phyloP scores from a whole-genome alignment of 2,797 vertebrate species.

The Sciurus carolinensis region DNA sequence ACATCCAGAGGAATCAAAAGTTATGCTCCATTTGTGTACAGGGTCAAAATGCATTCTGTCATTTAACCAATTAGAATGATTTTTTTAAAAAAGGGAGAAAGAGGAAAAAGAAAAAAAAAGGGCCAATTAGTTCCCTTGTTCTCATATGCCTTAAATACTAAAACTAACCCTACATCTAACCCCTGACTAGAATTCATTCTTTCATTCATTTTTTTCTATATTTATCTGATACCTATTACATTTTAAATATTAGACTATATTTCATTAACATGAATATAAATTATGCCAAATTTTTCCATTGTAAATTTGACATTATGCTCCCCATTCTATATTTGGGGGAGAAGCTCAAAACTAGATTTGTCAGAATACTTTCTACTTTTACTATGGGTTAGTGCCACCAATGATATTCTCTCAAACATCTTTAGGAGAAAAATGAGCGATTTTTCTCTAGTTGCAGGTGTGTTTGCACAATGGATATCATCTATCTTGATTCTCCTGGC shows the following conservation, averaged over 20 bases:
- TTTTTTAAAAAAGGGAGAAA: too few species aligned
- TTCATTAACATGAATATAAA: background rate
- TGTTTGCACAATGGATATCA: background rate
- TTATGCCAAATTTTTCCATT: background rate
- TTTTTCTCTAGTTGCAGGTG: background rate
- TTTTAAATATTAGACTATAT: background rate
- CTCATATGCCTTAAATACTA: background rate
- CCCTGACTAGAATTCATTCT: background rate
- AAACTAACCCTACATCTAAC: background rate
- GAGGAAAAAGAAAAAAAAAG: background rate
- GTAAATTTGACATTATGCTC: background rate
- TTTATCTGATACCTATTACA: background rate
- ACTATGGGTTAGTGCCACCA: background rate
- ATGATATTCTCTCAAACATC: background rate
- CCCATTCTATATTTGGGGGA: background rate
- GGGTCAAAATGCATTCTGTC: too few species aligned
- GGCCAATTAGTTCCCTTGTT: background rate
- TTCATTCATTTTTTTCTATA: background rate
- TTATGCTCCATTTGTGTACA: too few species aligned
- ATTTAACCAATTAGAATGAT: too few species aligned
- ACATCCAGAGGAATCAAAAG: too few species aligned
- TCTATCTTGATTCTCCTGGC: background rate
- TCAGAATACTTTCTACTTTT: background rate
- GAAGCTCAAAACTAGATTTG: background rate
- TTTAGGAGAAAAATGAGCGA: background rate